phyloP scores from a whole-genome alignment of 2,113 vertebrate genomes.

The Stigmatopora nigra region DNA sequence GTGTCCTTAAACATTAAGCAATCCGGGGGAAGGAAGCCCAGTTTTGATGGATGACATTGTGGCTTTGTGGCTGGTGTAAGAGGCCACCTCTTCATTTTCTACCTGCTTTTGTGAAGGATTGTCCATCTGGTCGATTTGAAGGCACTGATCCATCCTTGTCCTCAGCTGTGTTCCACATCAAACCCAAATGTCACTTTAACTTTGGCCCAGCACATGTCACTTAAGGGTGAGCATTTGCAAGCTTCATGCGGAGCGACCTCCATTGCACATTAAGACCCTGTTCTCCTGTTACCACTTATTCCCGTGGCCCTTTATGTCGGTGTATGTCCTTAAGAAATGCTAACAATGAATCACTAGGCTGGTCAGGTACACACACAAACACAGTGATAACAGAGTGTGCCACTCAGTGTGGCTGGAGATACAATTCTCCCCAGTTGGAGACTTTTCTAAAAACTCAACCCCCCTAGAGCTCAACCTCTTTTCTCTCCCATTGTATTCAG shows the following conservation, averaged over 20 bases:
- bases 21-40: not conserved
- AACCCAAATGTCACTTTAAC: slow-evolving; percentile 64
- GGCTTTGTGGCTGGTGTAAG: slow-evolving; percentile 24
- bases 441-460: slow-evolving; percentile 57
- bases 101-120: slow-evolving; percentile 28
- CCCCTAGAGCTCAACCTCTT: slow-evolving; percentile 28
- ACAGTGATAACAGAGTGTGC: slow-evolving; percentile 1
- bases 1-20: slow-evolving; percentile 34
- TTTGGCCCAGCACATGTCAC: slow-evolving; percentile 50
- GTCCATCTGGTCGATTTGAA: slow-evolving; percentile 37
- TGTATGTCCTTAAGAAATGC: slow-evolving; percentile 29
- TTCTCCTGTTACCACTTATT: slow-evolving; percentile 43
- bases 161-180: slow-evolving; percentile 44
- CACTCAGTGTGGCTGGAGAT: slow-evolving; percentile 12
- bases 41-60: slow-evolving; percentile 15
- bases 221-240: slow-evolving; percentile 31
- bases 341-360: slow-evolving; percentile 31
- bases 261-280: slow-evolving; percentile 39
- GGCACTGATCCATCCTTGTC: slow-evolving; percentile 47
- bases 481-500: slow-evolving; percentile 13
- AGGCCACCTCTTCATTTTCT: slow-evolving; percentile 23
- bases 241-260: slow-evolving; percentile 38
- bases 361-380: slow-evolving; percentile 13
- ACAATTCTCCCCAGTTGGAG: slow-evolving; percentile 28
- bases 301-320: slow-evolving; percentile 22